These are phyloP conservation scores for Botia kubotai DNA, from an alignment of 2,797 vertebrate genomes.

Conservation along the genomic window DNA sequence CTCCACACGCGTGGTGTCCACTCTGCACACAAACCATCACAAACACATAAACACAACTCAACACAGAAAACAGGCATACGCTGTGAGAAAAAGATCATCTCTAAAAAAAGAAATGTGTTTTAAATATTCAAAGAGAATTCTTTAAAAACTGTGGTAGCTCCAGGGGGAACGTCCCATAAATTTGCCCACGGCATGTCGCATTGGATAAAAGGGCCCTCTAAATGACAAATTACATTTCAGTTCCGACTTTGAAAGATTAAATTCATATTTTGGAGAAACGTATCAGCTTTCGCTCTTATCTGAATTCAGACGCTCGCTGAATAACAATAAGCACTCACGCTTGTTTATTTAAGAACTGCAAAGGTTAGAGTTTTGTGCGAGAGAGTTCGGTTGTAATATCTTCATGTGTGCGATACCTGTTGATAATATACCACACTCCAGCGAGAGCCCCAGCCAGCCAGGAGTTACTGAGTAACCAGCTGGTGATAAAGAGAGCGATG, in stretches of 20 bases:
- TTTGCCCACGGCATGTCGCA: not conserved
- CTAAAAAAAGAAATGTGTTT: not conserved
- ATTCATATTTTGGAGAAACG: conserved; percentile 8
- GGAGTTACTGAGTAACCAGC: conserved; percentile 93
- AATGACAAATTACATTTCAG: conserved; percentile 9
- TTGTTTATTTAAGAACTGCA: conserved; percentile 4
- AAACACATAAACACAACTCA: conserved; percentile 4
- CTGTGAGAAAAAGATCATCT: not conserved
- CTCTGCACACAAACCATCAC: conserved; percentile 71
- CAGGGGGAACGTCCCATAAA: not conserved
- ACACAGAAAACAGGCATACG: conserved; percentile 1
- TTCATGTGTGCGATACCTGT: conserved; percentile 79
- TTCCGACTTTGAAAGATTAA: conserved; percentile 1
- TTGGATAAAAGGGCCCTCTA: not conserved
- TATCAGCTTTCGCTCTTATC: not conserved
- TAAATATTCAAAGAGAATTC: not conserved
- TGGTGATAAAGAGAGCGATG: conserved; percentile 90
- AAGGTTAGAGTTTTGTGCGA: conserved; percentile 10
- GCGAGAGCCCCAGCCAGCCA: conserved; percentile 91
- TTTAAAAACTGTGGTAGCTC: not conserved
- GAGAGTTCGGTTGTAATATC: conserved; percentile 6
- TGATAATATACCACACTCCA: conserved; percentile 93
- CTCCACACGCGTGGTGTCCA: conserved; percentile 95
- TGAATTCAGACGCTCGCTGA: conserved; percentile 17
- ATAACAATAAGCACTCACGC: conserved; percentile 13